A percentile compares a stretch with the other conserved stretches of the same genome.
phyloP scores from a whole-genome alignment of 2,113 vertebrate species.

The Pygoscelis adeliae region DNA sequence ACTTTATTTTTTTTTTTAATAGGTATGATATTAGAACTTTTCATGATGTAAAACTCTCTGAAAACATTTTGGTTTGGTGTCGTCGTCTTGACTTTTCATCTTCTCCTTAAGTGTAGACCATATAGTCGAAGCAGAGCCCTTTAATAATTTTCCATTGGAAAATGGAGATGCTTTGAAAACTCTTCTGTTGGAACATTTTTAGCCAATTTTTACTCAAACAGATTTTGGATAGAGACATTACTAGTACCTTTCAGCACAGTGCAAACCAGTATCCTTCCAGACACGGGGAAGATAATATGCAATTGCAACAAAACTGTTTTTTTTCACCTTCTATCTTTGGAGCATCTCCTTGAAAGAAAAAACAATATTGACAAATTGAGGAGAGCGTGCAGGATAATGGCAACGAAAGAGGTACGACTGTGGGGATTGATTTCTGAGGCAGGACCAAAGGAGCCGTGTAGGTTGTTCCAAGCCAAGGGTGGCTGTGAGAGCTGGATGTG shows the following conservation, averaged over 20 bases:
- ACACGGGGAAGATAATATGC: fast-evolving
- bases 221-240: background rate
- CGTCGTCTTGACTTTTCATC: background rate
- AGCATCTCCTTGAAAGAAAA: background rate
- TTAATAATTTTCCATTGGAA: background rate
- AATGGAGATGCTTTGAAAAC: background rate
- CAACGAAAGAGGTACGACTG: background rate
- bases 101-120: background rate
- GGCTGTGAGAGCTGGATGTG: background rate
- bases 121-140: background rate
- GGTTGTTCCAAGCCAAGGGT: background rate
- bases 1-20: background rate
- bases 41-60: background rate
- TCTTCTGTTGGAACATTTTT: background rate
- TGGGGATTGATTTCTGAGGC: background rate
- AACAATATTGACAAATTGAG: background rate
- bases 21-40: background rate
- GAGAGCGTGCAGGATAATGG: background rate
- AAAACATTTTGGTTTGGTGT: background rate
- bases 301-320: background rate
- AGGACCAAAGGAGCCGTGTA: background rate
- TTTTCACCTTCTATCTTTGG: background rate
- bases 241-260: background rate
- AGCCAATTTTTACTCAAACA: background rate
- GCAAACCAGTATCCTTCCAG: background rate